Base-by-base conservation (phyloP, 2,113 vertebrate species). In the Scomber scombrus region DNA sequence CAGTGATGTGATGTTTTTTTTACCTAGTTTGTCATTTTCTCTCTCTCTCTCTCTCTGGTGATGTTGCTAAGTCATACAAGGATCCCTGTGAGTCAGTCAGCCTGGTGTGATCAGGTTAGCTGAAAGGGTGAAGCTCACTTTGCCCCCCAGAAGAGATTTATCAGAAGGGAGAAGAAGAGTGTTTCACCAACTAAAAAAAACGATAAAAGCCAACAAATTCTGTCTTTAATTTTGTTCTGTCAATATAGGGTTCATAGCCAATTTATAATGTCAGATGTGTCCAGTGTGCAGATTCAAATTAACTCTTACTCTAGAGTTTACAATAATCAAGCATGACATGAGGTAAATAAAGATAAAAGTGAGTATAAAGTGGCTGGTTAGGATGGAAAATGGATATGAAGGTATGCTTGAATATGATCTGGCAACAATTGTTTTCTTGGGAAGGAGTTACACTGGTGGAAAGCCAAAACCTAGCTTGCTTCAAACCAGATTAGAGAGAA, bases 61-160 rank as follows among this genome's bases (percentile, higher is more conserved):
- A 65, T 51, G 64, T 70, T 80, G 78, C 80, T 88, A 79, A 90
- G 87, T 91, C 89, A 85, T 26, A 31, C 26, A 19, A 43, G 65
- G 40, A 71, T 66, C 78, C 75, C 75, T 61, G 11, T 71, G 69
- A 75, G 50, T 81, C 72, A 62, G 74, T 83, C 75, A 78, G 43
- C 71, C 81, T 58, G 66, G 80, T 56, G 75, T 64, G 80, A 74
- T 85, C 82, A 81, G 73, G 19, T 83, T 71, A 70, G 66, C 73
- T 34, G 31, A 75, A 21, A 26, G 23, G 23, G 23, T 47, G 9
- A 4, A 29, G 70, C 65, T 80, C 55, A 9, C 12, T 71, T 46
- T 66, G 34, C 73, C 34, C 46, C 57, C 40, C 10, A 21, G 7
- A 68, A 0, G 51, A 13, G 8, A 63, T 72, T 55, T n/a, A 72